phyloP scores from a whole-genome alignment of 2,797 vertebrate species.

The Paedocypris micromegethes region DNA sequence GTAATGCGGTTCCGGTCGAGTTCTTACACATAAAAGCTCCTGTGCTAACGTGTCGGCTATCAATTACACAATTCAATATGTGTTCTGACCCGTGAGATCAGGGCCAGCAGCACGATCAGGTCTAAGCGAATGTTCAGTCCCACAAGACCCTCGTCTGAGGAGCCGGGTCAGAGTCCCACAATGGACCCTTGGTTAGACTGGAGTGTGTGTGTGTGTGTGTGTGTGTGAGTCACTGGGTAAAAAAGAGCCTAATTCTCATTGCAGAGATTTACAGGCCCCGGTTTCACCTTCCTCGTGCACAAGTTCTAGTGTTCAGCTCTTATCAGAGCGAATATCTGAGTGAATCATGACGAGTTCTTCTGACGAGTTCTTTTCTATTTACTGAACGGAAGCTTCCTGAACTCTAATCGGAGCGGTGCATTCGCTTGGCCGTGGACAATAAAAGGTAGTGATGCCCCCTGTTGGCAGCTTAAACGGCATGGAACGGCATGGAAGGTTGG shows the following conservation, averaged over 20 bases:
- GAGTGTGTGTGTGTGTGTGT: not conserved
- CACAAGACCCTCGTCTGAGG: not conserved
- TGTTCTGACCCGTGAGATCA: constrained; percentile 20
- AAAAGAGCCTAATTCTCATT: constrained; percentile 12
- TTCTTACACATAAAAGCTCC: constrained; percentile 5
- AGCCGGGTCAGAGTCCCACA: constrained; percentile 12
- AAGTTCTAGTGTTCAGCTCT: not conserved
- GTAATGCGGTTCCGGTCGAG: not conserved
- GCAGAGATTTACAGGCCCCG: not conserved
- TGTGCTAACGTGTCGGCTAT: constrained; percentile 7
- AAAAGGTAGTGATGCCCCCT: constrained; percentile 47
- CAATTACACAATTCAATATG: constrained; percentile 33
- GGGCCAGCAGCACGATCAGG: constrained; percentile 7
- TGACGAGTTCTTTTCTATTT: no score
- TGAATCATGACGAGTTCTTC: not conserved
- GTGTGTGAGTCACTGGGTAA: constrained; percentile 5
- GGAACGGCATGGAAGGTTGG: no score
- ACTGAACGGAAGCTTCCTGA: no score
- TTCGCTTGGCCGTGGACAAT: not conserved
- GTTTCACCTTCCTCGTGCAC: not conserved
- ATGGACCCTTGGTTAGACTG: constrained; percentile 13
- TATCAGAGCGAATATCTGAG: not conserved
- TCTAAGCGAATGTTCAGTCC: constrained; percentile 13
- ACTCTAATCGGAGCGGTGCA: no score
- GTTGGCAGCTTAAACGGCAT: constrained; percentile 39